Conservation (phyloP, 92 coral and sea anemone species). For the Phenganax marumi region DNA sequence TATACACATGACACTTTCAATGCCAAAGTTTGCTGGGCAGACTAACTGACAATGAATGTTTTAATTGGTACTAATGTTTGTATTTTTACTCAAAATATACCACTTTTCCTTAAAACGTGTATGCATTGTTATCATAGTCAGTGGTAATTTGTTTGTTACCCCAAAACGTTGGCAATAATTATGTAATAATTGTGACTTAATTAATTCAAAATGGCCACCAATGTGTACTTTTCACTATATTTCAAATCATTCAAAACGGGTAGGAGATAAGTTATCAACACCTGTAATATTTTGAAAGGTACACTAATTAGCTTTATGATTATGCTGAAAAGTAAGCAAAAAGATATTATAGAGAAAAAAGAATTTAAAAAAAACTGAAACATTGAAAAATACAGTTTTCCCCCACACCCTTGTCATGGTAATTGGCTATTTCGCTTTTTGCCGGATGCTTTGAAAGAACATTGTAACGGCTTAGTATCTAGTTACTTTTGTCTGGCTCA, state of each 20-base stretch:
- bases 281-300: constrained; percentile 19
- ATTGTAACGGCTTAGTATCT: background rate
- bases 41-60: too few species aligned
- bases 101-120: background rate
- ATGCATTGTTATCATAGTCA: background rate
- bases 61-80: too few species aligned
- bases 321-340: background rate
- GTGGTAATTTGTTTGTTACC: background rate
- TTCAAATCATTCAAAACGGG: background rate
- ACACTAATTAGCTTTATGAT: background rate
- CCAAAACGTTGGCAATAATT: background rate
- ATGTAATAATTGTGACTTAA: background rate
- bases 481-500: constrained; percentile 2
- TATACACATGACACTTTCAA: too few species aligned
- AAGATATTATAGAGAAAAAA: background rate
- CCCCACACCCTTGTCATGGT: background rate
- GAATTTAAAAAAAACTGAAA: background rate
- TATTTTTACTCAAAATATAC: too few species aligned
- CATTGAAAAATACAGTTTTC: background rate
- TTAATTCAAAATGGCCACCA: constrained; percentile 27
- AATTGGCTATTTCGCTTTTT: background rate
- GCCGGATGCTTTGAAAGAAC: background rate
- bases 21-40: too few species aligned
- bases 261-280: constrained; percentile 11
- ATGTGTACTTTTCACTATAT: background rate